Evolutionary conservation across 2,113 vertebrate species (phyloP).

Genomic region (Myotis lucifugus): DNA sequence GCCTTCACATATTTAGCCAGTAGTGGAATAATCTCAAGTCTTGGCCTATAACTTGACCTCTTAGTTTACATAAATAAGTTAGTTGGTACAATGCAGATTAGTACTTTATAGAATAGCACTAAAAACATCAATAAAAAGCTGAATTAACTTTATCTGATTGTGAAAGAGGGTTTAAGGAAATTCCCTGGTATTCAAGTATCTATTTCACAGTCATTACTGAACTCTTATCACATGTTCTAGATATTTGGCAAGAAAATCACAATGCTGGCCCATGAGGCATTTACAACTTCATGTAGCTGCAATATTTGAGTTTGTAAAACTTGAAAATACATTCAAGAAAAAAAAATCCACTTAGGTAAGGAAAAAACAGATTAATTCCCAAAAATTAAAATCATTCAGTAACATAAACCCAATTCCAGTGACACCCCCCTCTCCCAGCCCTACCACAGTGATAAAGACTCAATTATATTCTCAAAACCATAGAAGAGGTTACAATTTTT

Average conservation of each 20-base stretch:
- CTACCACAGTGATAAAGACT: neutral
- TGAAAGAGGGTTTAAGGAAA: neutral
- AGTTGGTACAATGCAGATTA: neutral
- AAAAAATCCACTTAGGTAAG: neutral
- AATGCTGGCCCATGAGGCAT: neutral
- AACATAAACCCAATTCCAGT: neutral
- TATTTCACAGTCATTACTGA: neutral
- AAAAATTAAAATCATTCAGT: neutral
- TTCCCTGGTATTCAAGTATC: neutral
- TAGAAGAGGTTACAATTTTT: neutral
- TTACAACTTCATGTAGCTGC: neutral
- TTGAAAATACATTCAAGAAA: neutral
- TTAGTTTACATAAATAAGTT: neutral
- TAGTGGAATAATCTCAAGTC: no score
- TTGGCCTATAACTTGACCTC: neutral
- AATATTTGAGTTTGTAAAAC: neutral
- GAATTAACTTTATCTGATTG: neutral
- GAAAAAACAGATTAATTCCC: neutral
- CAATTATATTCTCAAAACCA: neutral
- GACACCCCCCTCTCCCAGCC: neutral
- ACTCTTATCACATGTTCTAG: accelerated
- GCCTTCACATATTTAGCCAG: neutral
- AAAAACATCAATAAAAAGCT: neutral
- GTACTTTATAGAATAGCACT: neutral
- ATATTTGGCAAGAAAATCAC: neutral